Conservation (phyloP, 1,140 invertebrate species). For the Teleogryllus occipitalis region DNA sequence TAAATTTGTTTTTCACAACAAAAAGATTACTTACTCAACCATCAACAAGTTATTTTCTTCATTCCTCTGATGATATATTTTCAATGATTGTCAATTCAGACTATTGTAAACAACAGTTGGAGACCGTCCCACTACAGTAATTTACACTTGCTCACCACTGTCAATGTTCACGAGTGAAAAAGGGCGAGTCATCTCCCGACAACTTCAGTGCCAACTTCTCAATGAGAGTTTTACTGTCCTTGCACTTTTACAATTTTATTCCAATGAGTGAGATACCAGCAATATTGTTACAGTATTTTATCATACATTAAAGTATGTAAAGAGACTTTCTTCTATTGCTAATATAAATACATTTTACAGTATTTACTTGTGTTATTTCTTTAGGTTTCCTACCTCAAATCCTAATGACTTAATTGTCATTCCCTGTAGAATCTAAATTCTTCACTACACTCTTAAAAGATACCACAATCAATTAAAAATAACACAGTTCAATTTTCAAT, state of each 20-base stretch:
- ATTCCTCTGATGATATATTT: not conserved
- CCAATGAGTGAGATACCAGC: constrained; percentile 7
- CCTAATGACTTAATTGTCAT: too few relatives aligned
- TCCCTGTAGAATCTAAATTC: too few relatives aligned
- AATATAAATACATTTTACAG: constrained; percentile 14
- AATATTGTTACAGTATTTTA: constrained; percentile 13
- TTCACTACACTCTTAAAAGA: too few relatives aligned
- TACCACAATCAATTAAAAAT: too few relatives aligned
- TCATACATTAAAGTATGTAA: constrained; percentile 10
- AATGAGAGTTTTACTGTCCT: constrained; percentile 11
- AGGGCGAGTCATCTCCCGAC: not conserved
- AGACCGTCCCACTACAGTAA: not conserved
- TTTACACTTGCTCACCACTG: not conserved
- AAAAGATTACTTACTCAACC: not conserved
- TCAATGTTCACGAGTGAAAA: not conserved
- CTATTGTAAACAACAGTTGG: not conserved
- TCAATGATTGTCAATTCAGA: not conserved
- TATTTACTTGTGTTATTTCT: not conserved
- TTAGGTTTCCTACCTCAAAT: too few relatives aligned
- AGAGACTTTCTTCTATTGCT: constrained; percentile 8
- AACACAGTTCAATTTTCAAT: too few relatives aligned
- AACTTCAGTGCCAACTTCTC: constrained; percentile 13
- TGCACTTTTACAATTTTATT: constrained; percentile 11
- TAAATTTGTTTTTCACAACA: not conserved
- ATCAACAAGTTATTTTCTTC: not conserved